Base-by-base conservation (phyloP, 2,797 vertebrate species). In the Aplochiton taeniatus region DNA sequence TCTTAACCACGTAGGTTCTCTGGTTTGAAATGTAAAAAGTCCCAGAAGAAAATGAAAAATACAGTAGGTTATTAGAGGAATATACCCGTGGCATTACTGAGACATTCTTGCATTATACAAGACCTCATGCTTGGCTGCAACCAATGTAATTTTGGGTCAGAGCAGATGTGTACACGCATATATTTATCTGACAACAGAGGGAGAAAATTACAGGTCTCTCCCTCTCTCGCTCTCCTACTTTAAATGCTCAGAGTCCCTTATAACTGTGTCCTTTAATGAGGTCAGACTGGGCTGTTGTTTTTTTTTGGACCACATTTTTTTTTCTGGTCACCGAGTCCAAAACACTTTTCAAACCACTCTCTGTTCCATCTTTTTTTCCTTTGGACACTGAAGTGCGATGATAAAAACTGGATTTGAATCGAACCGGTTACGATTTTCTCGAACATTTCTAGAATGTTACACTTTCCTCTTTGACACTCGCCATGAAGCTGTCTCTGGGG, bases 121-220 rank as follows among this genome's bases (percentile, higher is more conserved):
- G 84, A 82, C 83, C 80, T 78, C 65, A 53, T 49, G 63, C 74
- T 80, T 69, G 63, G 61, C 80, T 80, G 71, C 70, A 63, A 16
- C 52, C 73, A 69, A 72, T 31, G 79, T 89, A 84, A 88, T 90
- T 90, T 85, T 80, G 86, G 85, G 81, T 88, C 76, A 68, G 79
- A 80, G 81, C 72, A 82, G 84, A 86, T 70, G 75, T 83, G 82
- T 71, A 65, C 60, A 80, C 81, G 88, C 85, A 76, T 86, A 87
- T 85, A 89, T 87, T 89, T 88, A 84, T 85, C 79, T 67, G 84
- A 84, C 81, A 57, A 71, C 88, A 85, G 84, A 81, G 74, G 68
- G 50, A 68, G 69, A 67, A 87, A 90, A 91, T 90, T 87, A 90
- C 80, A 90, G 83, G 81, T 62, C 51, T 85, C 77, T 88, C n/a